Evolutionary conservation across 2,113 vertebrate genomes (phyloP).

Genomic region (Phocoena sinus): DNA sequence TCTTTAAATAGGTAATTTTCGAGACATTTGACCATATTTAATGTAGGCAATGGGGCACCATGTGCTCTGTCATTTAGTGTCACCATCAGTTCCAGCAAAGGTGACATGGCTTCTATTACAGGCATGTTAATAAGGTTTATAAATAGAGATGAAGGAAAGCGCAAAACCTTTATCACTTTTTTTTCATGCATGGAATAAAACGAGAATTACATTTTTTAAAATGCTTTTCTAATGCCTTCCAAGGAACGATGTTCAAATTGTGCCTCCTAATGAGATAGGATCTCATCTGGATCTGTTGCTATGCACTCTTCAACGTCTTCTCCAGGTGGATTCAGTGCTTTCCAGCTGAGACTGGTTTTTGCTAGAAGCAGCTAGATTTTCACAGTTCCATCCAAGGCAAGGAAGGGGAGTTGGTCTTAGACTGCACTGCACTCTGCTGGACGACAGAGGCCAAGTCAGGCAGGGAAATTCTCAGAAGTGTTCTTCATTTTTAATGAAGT

Average conservation of each 20-base stretch:
- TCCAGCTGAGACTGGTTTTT: not conserved
- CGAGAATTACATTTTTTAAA: not conserved
- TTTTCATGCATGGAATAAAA: not conserved
- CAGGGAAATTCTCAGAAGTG: not conserved
- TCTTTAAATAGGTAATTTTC: not conserved
- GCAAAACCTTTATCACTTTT: not conserved
- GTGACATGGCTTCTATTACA: not conserved
- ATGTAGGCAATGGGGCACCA: not conserved
- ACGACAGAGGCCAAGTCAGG: fast-evolving
- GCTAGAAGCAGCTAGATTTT: fast-evolving
- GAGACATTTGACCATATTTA: not conserved
- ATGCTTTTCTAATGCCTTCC: not conserved
- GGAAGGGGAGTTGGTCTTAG: not conserved
- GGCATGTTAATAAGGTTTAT: not conserved
- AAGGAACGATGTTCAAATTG: not conserved
- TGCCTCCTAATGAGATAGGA: not conserved
- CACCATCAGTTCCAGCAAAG: not conserved
- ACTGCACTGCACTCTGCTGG: constrained; percentile 46
- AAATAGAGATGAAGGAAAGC: not conserved
- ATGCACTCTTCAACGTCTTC: fast-evolving
- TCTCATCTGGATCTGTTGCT: not conserved
- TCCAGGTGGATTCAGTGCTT: not conserved
- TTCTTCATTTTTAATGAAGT: not conserved
- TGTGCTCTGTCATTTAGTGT: not conserved
- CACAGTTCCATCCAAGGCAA: fast-evolving